Conservation (phyloP, 2,888 invertebrate species). For the Phlogophora meticulosa region DNA sequence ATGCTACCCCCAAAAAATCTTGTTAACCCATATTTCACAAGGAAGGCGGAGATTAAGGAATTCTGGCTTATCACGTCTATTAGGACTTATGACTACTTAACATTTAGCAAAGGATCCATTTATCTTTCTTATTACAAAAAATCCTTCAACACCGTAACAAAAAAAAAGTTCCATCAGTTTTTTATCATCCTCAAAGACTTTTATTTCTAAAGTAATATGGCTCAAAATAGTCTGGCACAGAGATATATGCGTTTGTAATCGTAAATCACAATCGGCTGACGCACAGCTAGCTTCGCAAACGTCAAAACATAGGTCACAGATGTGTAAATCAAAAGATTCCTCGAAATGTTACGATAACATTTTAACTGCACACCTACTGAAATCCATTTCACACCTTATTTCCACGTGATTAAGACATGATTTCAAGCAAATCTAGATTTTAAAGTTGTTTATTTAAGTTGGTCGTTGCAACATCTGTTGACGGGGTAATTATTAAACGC, state of each 20-base stretch:
- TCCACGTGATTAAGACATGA: neutral
- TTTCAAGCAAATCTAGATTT: constrained; percentile 13
- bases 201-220: constrained; percentile 7
- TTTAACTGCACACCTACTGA: neutral
- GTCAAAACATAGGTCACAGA: constrained; percentile 74
- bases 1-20: constrained; percentile 31
- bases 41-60: constrained; percentile 35
- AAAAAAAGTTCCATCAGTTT: constrained; percentile 21
- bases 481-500: constrained; percentile 60
- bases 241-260: constrained; percentile 31
- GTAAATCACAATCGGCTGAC: constrained; percentile 70
- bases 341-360: constrained; percentile 47
- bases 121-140: constrained; percentile 63
- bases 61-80: constrained; percentile 43
- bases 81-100: constrained; percentile 54
- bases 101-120: constrained; percentile 49
- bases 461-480: constrained; percentile 55
- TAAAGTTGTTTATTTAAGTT: constrained; percentile 9
- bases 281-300: constrained; percentile 66
- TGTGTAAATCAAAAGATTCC: constrained; percentile 71
- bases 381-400: constrained; percentile 33
- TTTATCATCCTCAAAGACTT: neutral
- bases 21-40: constrained; percentile 51
- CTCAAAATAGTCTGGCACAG: constrained; percentile 31
- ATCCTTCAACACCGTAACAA: constrained; percentile 41